phyloP scores from a whole-genome alignment of 2,888 invertebrate genomes.

The Dicranocentrus wangi region DNA sequence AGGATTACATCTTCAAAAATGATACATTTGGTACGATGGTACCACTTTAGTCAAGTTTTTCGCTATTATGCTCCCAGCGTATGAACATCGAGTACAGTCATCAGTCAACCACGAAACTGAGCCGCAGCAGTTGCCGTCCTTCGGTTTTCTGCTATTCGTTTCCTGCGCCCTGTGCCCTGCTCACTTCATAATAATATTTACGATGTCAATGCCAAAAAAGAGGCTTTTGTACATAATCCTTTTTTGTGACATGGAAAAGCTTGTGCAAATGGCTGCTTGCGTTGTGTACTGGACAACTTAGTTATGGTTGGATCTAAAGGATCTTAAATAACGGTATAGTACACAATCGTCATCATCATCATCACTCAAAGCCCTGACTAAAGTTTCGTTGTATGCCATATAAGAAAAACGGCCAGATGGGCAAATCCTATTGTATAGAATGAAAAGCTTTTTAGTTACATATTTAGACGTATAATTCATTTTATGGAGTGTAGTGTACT shows the following conservation, averaged over 20 bases:
- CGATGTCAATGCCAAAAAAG: slow-evolving; percentile 52
- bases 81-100: background rate
- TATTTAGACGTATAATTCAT: background rate
- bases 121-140: background rate
- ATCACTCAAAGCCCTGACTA: background rate
- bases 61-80: too few species aligned
- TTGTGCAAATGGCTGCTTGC: slow-evolving; percentile 5
- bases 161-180: too few species aligned
- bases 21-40: too few species aligned
- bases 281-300: background rate
- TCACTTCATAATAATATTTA: slow-evolving; percentile 29
- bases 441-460: background rate
- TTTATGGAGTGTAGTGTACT: too few species aligned
- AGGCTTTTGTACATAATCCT: slow-evolving; percentile 34
- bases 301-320: slow-evolving; percentile 2
- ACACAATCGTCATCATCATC: slow-evolving; percentile 9
- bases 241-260: slow-evolving; percentile 31
- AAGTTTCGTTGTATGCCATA: background rate
- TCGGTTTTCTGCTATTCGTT: background rate
- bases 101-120: background rate
- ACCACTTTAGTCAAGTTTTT: too few species aligned
- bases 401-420: background rate
- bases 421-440: background rate
- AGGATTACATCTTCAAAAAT: too few species aligned
- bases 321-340: background rate